These are phyloP conservation scores for Salvator merianae DNA, from an alignment of 2,113 vertebrate species.

Conservation along the genomic window DNA sequence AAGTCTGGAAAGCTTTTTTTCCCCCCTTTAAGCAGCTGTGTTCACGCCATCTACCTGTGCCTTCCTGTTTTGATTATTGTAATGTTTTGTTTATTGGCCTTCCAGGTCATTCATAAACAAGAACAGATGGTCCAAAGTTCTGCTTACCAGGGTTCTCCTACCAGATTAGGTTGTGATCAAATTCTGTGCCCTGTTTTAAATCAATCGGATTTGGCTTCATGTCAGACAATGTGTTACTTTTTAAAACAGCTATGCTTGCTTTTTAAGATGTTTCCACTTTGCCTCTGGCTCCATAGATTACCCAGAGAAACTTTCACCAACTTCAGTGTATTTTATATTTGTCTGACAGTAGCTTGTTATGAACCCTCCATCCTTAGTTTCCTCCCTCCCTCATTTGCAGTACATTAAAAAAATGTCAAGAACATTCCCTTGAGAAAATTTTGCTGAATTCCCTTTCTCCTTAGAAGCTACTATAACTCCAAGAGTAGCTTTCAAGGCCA, in stretches of 20 bases:
- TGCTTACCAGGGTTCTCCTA: constrained; percentile 36
- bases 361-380: not conserved
- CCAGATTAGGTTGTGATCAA: constrained; percentile 24
- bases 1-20: not conserved
- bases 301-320: constrained; percentile 24
- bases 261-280: constrained; percentile 54
- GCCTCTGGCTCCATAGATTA: constrained; percentile 25
- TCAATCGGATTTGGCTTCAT: constrained; percentile 48
- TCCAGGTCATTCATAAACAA: constrained; percentile 32
- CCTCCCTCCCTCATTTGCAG: not conserved
- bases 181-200: constrained; percentile 51
- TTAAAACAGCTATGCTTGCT: constrained; percentile 46
- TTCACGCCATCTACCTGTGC: constrained; percentile 9
- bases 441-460: constrained; percentile 38
- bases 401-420: constrained; percentile 35
- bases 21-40: constrained; percentile 6
- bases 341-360: not conserved
- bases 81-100: constrained; percentile 32
- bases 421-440: constrained; percentile 43
- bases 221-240: constrained; percentile 48
- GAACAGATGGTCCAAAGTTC: not conserved
- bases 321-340: constrained; percentile 7
- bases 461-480: constrained; percentile 57
- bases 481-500: constrained; percentile 53
- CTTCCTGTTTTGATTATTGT: constrained; percentile 22